Base-by-base conservation (phyloP, 2,888 invertebrate species). In the Epistrophella euchroma region DNA sequence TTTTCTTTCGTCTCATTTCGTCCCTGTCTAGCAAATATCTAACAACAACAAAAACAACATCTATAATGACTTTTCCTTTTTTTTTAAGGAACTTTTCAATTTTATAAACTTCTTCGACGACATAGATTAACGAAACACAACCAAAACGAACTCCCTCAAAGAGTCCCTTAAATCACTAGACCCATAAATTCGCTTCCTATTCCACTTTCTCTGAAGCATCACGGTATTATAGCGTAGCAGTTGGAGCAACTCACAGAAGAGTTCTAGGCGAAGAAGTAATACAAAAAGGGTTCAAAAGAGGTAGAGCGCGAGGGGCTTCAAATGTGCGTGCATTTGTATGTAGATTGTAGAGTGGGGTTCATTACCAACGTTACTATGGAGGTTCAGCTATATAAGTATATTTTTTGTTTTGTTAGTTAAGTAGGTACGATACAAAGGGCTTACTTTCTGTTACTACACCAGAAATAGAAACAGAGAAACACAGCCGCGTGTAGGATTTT, bases 81-180 rank as follows among this genome's bases (percentile, higher is more conserved):
- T 84, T 78, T 68, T 32, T 7, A 84, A 84, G 79, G 79, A 79
- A 79, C 75, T 75, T 84, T 79, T 84, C 75, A 84, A 84, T 84
- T 79, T 84, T 78, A 74, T 70, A 71, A 81, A 81, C 71, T 82
- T 75, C 72, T 74, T 75, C 78, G 78, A 84, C 78, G 73, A 73
- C 83, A 68, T 47, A 68, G 55, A 64, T 72, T 68, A 35, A 56
- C 56, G 56, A 66, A 28, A 78, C 66, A 50, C 19, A 74, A 60
- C 66, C 62, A 55, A 60, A 77, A 72, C 52, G 58, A 77, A 68
- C 77, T 73, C 37, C 45, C 71, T 64, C 73, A 62, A 62, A 66
- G 50, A 45, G 79, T 84, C 71, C 79, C 79, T 84, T 84, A 75
- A 84, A 84, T 84, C 84, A 84, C 79, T 84, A 79, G 79, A 84